A percentile compares a stretch with the other conserved stretches of the same genome.
These are phyloP conservation scores for Corythaeola cristata DNA, from an alignment of 2,113 vertebrate genomes.

Conservation along the genomic window DNA sequence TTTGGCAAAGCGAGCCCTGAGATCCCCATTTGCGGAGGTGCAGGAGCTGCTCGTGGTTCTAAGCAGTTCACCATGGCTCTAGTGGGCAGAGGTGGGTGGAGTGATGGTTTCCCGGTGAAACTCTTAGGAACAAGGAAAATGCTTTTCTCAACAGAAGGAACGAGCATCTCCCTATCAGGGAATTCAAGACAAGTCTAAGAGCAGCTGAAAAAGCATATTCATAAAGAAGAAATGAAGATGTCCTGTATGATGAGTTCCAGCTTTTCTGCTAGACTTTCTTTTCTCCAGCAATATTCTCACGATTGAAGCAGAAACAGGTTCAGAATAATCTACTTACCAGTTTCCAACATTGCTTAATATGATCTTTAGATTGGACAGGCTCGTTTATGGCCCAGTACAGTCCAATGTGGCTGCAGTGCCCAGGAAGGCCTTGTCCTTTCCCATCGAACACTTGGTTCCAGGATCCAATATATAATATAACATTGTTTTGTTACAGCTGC, in stretches of 20 bases:
- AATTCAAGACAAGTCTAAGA: not conserved
- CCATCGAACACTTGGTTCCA: not conserved
- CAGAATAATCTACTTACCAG: not conserved
- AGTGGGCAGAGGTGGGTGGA: rapidly evolving
- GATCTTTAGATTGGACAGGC: not conserved
- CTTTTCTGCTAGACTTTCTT: not conserved
- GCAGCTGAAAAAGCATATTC: not conserved
- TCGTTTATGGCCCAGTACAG: not conserved
- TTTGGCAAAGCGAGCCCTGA: not conserved
- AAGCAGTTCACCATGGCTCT: not conserved
- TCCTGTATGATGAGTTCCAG: not conserved
- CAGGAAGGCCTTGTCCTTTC: not conserved
- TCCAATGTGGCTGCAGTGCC: not conserved
- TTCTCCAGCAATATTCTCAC: not conserved
- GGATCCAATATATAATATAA: not conserved
- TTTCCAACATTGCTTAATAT: not conserved
- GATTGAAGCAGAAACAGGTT: not conserved
- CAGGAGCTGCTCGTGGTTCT: not conserved
- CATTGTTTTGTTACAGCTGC: not conserved
- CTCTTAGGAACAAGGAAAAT: not conserved
- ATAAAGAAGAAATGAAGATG: not conserved
- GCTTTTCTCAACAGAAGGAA: not conserved
- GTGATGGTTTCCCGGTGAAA: not conserved
- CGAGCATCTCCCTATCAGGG: not conserved
- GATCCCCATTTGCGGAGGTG: not conserved